Conservation (phyloP, 2,797 vertebrate species). For the Manis crassicaudata region DNA sequence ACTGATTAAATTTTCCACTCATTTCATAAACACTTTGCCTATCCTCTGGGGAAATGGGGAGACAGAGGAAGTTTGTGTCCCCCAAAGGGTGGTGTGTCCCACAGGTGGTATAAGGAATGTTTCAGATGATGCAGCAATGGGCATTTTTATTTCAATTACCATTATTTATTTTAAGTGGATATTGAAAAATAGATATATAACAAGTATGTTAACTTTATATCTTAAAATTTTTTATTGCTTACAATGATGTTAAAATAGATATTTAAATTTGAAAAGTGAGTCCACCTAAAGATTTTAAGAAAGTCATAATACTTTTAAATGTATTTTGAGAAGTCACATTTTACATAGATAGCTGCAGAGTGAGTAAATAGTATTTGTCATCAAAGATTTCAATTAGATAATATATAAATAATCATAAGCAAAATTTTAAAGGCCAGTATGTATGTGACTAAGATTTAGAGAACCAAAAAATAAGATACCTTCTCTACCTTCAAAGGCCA, state of each 20-base stretch:
- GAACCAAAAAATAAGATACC: not conserved
- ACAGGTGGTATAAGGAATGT: no score
- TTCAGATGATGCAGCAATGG: not conserved
- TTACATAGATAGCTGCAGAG: not conserved
- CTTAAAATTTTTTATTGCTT: not conserved
- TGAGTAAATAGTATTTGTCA: constrained; percentile 23
- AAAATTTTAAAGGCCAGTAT: not conserved
- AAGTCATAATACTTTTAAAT: not conserved
- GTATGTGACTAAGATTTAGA: not conserved
- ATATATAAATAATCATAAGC: not conserved
- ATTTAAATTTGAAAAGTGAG: constrained; percentile 16
- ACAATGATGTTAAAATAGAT: not conserved
- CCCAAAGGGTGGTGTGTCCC: not conserved
- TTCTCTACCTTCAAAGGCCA: not conserved
- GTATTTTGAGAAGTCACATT: not conserved
- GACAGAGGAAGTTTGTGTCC: not conserved
- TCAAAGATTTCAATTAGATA: not conserved
- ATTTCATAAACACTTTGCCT: not conserved
- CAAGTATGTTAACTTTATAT: not conserved
- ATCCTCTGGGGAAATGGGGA: no score
- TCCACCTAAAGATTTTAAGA: not conserved
- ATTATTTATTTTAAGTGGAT: not conserved
- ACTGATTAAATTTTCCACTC: not conserved
- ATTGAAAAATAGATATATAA: not conserved
- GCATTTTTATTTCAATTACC: not conserved